phyloP scores from a whole-genome alignment of 2,797 vertebrate genomes.

The Pseudochirops corinnae region DNA sequence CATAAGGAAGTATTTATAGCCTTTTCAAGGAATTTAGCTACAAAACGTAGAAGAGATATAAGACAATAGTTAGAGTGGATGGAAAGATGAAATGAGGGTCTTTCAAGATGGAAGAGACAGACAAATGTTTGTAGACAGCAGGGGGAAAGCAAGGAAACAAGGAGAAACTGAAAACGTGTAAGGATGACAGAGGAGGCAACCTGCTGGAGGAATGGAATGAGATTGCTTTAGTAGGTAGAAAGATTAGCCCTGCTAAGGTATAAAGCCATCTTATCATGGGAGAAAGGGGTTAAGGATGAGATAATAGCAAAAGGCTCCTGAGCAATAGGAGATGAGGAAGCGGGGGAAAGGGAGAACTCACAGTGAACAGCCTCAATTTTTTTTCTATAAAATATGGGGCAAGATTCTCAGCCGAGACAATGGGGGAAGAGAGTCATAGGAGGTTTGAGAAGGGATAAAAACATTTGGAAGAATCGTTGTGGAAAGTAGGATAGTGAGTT shows the following conservation, averaged over 20 bases:
- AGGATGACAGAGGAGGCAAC: background rate
- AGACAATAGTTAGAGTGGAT: too few relatives aligned
- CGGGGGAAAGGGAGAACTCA: background rate
- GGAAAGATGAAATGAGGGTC: too few relatives aligned
- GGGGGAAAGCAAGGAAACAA: too few relatives aligned
- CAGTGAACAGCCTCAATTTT: background rate
- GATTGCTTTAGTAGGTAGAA: background rate
- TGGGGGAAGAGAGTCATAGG: too few relatives aligned
- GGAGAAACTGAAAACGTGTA: background rate
- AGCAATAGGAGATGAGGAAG: background rate
- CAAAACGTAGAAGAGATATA: too few relatives aligned
- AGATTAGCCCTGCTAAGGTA: background rate
- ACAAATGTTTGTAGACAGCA: too few relatives aligned
- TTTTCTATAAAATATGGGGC: background rate
- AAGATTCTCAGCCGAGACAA: too few relatives aligned
- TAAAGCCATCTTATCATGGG: background rate
- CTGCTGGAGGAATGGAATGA: background rate
- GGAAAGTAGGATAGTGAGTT: background rate
- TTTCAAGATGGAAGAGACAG: too few relatives aligned
- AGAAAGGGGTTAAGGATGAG: background rate
- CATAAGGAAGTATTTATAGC: too few relatives aligned
- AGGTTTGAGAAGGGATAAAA: too few relatives aligned
- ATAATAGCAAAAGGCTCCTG: background rate
- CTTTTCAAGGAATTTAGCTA: too few relatives aligned
- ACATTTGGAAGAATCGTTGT: background rate